Evolutionary conservation across 1,140 invertebrate genomes (phyloP), one percentile per base, ranked within the genome.

Genomic region (Trachymyrmex septentrionalis): DNA sequence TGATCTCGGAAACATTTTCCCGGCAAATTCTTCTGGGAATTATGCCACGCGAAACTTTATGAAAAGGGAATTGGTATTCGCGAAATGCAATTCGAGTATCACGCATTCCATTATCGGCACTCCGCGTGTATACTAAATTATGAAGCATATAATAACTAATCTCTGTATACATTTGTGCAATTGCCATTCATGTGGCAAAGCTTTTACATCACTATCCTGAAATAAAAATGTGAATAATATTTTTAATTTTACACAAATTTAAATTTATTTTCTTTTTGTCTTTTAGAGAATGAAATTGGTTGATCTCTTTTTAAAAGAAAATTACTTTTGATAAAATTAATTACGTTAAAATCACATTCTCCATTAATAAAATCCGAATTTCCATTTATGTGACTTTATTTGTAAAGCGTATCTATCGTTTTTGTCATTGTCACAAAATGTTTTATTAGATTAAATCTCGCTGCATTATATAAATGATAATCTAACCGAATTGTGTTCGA

Each of bases 81-180:
- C n/a, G 24, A 84, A 75, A 84, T 21, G 73, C 48, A 44, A 66
- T 77, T 64, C 50, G 14, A 34, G 14, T 64, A 64, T 50, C 27
- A 44, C 44, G 48, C 82, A 72, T 82, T 82, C 34, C 78, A 82
- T 61, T 73, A 61, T 14, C 19, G 55, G 67, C 10, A 59, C 19
- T 44, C 55, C 44, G 53, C 16, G 0, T 57, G 66, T 16, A 55
- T 71, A 57, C 48, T 55, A 71, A 71, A 81, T 55, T 5, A 16
- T 6, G 34, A 61, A 61, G 6, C 69, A 16, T 24, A 12, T 73
- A 82, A 82, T 61, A 53, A 72, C 14, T 38, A 48, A 61, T 73
- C 55, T 63, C 9, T 44, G 38, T 44, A 10, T 12, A 44, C 7
- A 10, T 44, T 0, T 34, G 14, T 66, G 30, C 5, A 61, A 84